Percentiles rank a stretch among this genome's conserved stretches.
Evolutionary conservation across 2,888 invertebrate species (phyloP).

Genomic region (Acrobasis repandana): DNA sequence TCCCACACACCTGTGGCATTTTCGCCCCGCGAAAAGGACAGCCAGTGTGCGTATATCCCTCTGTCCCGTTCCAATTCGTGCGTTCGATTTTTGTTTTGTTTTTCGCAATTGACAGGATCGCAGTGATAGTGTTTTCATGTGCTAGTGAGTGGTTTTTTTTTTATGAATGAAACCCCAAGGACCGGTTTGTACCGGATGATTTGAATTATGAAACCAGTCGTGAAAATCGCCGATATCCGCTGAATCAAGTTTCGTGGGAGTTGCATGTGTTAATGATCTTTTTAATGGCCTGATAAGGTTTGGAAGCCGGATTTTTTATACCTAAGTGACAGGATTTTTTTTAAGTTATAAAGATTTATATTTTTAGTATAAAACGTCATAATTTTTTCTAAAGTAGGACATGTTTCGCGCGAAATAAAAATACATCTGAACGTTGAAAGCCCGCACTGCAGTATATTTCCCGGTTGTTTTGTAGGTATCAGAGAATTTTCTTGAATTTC

Average conservation of each 20-base stretch:
- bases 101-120: conserved; percentile 51
- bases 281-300: conserved; percentile 35
- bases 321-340: conserved; percentile 23
- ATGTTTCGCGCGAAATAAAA: conserved; percentile 3
- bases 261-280: conserved; percentile 39
- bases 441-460: conserved; percentile 8
- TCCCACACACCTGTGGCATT: conserved; percentile 62
- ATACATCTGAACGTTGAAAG: not conserved
- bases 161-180: conserved; percentile 54
- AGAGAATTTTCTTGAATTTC: not conserved
- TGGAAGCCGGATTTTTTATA: conserved; percentile 24
- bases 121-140: conserved; percentile 53
- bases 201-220: conserved; percentile 53
- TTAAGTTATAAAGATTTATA: too few relatives aligned
- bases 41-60: conserved; percentile 36
- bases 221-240: conserved; percentile 54
- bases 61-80: conserved; percentile 38
- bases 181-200: conserved; percentile 54
- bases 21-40: conserved; percentile 35
- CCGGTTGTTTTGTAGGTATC: not conserved
- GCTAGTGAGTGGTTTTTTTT: conserved; percentile 45
- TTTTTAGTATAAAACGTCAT: too few relatives aligned
- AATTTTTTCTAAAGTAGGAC: not conserved
- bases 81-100: conserved; percentile 45
- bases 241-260: conserved; percentile 57